Base-by-base conservation (phyloP, 2,797 vertebrate genomes). In the Myioborus miniatus region DNA sequence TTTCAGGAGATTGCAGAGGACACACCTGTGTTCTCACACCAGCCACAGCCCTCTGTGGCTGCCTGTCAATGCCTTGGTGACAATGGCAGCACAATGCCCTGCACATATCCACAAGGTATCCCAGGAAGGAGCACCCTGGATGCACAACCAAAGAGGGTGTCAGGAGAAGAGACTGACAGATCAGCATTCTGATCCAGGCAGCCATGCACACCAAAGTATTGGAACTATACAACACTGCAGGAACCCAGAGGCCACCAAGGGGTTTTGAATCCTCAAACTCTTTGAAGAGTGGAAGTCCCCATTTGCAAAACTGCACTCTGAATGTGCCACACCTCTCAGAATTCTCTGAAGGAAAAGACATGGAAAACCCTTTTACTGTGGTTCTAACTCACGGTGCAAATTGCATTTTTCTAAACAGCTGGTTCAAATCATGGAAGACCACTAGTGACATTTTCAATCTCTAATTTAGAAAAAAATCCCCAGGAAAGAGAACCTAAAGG, bases 31-130 rank as follows among this genome's bases (percentile, higher is more conserved):
- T 26, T 71, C 21, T 77, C 72, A 9, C 58, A 83, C 58, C 53
- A 41, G 15, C 29, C 70, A 49, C 74, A 39, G 37, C 37, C 37
- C 32, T 34, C 26, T 52, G 34, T 32, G n/a, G 29, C 37, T 52
- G 21, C 36, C 72, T 82, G 32, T 6, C 30, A 36, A 26, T 32
- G 39, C 18, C 46, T 19, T n/a, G 18, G 34, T 75, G 69, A 32
- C 43, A 85, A 46, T 9, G 9, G 36, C 69, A 64, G 59, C 50
- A 24, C 43, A 16, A 11, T 17, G n/a, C 34, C 20, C 36, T 46
- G 27, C 44, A 64, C 29, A 49, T 4, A 47, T 2, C 27, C 36
- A 50, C 8, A 53, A 3, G 0, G 0, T 26, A 46, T 30, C 22
- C 49, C 11, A 74, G 44, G 34, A 83, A 65, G 1, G 11, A 71